Base-by-base conservation (phyloP, 2,888 invertebrate species). In the Metellina segmentata region DNA sequence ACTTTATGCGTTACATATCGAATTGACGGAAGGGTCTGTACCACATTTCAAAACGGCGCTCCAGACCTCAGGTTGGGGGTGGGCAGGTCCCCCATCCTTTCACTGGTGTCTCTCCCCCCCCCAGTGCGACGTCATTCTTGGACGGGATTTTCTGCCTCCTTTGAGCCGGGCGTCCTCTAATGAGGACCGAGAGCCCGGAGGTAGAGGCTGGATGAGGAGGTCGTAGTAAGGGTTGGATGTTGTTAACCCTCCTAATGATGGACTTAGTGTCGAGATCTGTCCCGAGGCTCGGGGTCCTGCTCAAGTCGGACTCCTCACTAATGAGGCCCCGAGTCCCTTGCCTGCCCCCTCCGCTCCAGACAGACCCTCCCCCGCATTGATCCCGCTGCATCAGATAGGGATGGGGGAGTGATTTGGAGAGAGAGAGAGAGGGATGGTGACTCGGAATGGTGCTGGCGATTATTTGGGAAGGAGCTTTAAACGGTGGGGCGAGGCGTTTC, bases 241-340 rank as follows among this genome's bases (percentile, higher is more conserved):
- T 86, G 90, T 90, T 90, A 90, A 81, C 90, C 90, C 85, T 85
- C 81, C 85, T 90, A 90, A 90, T 90, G 90, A 90, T 72, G 90
- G 85, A 81, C 90, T 90, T 90, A 90, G 90, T 86, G 85, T 90
- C 85, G 90, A 74, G 85, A 81, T 71, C 74, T 85, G 85, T 79
- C 90, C 85, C 81, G n/a, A 69, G 81, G 79, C 88, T 53, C 72
- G 48, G 71, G 16, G 61, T 51, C 71, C 52, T 20, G 75, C 61
- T 74, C 81, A 78, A 20, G 69, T 48, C 48, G n/a, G 77, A 48
- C 53, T 86, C 16, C 61, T 78, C 90, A 61, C 90, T 90, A 90
- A 90, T 90, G 90, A 90, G 90, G 90, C 48, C 74, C 61, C 19
- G 19, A 71, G 82, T 61, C 61, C 13, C 61, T 16, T 61, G 11